Evolutionary conservation across 2,113 vertebrate species (phyloP), one percentile per base, ranked within the genome.

Genomic region (Coptodon bakossiorum): DNA sequence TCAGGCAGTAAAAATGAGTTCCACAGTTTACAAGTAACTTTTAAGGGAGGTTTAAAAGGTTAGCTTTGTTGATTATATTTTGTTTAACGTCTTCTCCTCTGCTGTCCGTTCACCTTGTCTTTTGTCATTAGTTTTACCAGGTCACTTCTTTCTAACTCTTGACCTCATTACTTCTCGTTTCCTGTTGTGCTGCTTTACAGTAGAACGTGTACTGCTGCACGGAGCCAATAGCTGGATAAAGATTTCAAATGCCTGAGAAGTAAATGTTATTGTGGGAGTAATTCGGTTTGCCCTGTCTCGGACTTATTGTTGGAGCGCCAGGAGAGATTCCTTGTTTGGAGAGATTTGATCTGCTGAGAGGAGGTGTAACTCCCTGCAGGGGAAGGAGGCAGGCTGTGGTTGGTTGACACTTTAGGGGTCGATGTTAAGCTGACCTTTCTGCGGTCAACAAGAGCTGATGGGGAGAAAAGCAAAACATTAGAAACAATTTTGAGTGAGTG

Each of bases 251-350:
- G 52, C 43, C 84, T 81, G 38, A 87, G 85, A 91, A 85, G 76
- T 86, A 89, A 93, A 92, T 88, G 88, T 89, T 92, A 85, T 90
- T 59, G 81, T 83, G 80, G 54, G 50, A 43, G 87, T 84, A 84
- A 93, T 85, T 80, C 56, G 88, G 92, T 63, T 85, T 22, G 5
- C 40, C 52, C 50, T 59, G 76, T 85, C 34, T 79, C 7, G 9
- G 78, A 82, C 54, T 86, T 86, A 80, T 86, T 90, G 31, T 86
- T 87, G 43, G 5, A 45, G 76, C 3, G 11, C n/a, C 66, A 87
- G 84, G 45, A 89, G 87, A 76, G 82, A 10, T 50, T 89, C 83
- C 81, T 87, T 93, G 91, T 89, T 92, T 89, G 86, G 84, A 86
- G 82, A 71, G 90, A 94, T 92, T 27, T 84, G 81, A 90, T 93